phyloP scores from a whole-genome alignment of 1,140 invertebrate species.

The Brachionus calyciflorus region DNA sequence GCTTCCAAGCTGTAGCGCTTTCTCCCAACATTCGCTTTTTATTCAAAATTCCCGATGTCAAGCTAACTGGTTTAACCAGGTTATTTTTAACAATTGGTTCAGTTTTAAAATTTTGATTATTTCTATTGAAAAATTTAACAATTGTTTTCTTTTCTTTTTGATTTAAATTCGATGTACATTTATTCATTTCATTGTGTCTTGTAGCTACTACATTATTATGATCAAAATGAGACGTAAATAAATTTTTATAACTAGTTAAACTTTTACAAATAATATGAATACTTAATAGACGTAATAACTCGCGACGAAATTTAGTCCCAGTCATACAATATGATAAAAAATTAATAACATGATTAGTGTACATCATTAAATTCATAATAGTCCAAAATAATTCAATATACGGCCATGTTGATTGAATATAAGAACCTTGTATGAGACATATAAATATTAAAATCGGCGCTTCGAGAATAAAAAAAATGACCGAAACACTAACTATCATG shows the following conservation, averaged over 20 bases:
- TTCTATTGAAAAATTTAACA: background rate
- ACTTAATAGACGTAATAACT: slow-evolving; percentile 40
- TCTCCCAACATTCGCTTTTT: background rate
- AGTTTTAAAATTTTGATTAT: background rate
- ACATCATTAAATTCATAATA: slow-evolving; percentile 66
- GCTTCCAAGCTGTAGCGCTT: background rate
- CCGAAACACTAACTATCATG: slow-evolving; percentile 36
- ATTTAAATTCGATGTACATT: background rate
- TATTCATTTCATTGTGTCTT: background rate
- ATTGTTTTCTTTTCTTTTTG: slow-evolving; percentile 5
- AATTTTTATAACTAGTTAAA: background rate
- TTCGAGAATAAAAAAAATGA: slow-evolving; percentile 42
- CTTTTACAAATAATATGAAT: background rate
- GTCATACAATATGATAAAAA: slow-evolving; percentile 76
- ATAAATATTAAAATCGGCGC: slow-evolving; percentile 22
- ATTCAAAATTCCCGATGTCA: slow-evolving; percentile 3
- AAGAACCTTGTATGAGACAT: slow-evolving; percentile 29
- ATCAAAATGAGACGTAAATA: background rate
- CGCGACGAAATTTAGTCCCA: slow-evolving; percentile 74
- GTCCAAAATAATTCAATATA: slow-evolving; percentile 62
- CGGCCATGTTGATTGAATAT: slow-evolving; percentile 6
- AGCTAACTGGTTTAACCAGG: background rate
- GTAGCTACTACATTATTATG: background rate
- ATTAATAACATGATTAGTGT: slow-evolving; percentile 79
- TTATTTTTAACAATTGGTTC: background rate